These are phyloP conservation scores for Rhizoglyphus robini DNA, from an alignment of 1,140 invertebrate genomes.

Conservation along the genomic window DNA sequence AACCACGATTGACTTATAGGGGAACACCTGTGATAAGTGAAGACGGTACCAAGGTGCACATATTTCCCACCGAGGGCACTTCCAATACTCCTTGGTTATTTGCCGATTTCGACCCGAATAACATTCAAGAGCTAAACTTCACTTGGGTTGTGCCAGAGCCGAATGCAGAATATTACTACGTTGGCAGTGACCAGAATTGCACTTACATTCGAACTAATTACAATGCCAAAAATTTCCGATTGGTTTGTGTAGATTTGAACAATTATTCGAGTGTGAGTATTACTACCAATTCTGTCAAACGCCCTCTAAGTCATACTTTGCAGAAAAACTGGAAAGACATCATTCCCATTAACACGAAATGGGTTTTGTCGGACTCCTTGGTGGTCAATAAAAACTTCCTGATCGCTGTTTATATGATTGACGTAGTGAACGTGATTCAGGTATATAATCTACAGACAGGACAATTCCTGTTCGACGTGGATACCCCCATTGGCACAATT, in stretches of 20 bases:
- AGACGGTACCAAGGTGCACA: conserved; percentile 73
- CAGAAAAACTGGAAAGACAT: conserved; percentile 66
- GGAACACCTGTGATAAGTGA: conserved; percentile 41
- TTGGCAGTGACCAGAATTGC: conserved; percentile 69
- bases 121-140: conserved; percentile 33
- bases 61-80: conserved; percentile 64
- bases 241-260: conserved; percentile 72
- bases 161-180: conserved; percentile 88
- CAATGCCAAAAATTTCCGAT: conserved; percentile 76
- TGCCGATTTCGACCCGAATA: conserved; percentile 39
- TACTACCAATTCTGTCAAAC: background rate
- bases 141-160: conserved; percentile 66
- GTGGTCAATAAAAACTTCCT: conserved; percentile 51
- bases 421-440: conserved; percentile 76
- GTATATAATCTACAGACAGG: conserved; percentile 58
- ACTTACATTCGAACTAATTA: conserved; percentile 85
- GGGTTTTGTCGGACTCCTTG: conserved; percentile 48
- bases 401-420: conserved; percentile 73
- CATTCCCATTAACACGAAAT: conserved; percentile 70
- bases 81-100: conserved; percentile 76
- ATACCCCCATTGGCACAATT: conserved; percentile 59
- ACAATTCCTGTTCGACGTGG: conserved; percentile 51
- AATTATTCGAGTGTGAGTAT: background rate
- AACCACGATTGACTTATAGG: background rate
- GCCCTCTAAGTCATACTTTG: background rate